Base-by-base conservation (phyloP, 2,113 vertebrate species). In the Halcyon malimbica region DNA sequence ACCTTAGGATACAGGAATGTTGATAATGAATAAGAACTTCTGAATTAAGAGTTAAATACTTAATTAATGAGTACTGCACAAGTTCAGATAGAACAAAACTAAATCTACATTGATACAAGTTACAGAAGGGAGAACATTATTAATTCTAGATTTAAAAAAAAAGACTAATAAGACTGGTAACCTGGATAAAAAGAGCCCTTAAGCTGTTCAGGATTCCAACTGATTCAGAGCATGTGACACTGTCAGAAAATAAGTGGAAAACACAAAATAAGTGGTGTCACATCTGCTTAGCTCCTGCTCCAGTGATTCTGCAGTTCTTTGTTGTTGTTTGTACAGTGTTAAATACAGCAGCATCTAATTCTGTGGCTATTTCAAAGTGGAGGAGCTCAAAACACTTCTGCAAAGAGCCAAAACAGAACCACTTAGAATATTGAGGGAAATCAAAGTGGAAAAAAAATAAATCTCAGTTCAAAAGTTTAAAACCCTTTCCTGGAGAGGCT, bases 261-360 rank as follows among this genome's bases (percentile, higher is more conserved):
- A 94, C 1, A 79, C 88, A 86, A 93, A 94, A 68, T 83, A 91
- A 94, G 59, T 62, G 67, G 59, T 93, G 94, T 90, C 95, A 96
- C 71, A 86, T 93, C 86, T 94, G 86, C 35, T 96, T 95, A 95
- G 92, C 64, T 88, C 70, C 92, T 85, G 96, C 90, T 96, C 75
- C 95, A 96, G 78, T 94, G 90, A 93, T 84, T 95, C 51, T 69
- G 86, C 68, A 50, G 70, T 28, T 79, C 79, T 85, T 93, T 91
- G 91, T 83, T 84, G 41, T 54, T 85, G 41, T 91, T 95, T 68
- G 65, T 88, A 88, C 88, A 88, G 50, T 50, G 44, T 29, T 85
- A 37, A 76, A 35, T 29, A 35, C 5, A 59, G 60, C 69, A 87
- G 81, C 35, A 71, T 50, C 77, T 41, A 59, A 19, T 39, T 16